phyloP scores from a whole-genome alignment of 2,797 vertebrate species.

The Lacerta viridis region DNA sequence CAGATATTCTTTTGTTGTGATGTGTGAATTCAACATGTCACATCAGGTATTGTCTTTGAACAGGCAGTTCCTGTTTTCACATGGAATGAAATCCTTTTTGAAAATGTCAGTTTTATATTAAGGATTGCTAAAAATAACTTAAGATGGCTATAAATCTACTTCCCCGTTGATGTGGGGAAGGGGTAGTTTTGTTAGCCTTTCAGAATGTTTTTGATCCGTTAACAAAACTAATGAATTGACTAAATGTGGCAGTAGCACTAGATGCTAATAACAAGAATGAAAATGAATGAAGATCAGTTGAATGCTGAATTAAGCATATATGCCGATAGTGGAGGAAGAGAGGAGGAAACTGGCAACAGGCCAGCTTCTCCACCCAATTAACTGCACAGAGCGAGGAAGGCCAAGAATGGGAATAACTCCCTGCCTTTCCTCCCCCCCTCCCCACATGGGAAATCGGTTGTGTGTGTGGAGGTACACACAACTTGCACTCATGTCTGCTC shows the following conservation, averaged over 20 bases:
- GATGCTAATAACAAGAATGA: not conserved
- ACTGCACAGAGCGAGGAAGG: not conserved
- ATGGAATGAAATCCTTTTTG: not conserved
- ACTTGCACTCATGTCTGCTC: not conserved
- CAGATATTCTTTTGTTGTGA: too few species aligned
- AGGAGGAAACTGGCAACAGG: not conserved
- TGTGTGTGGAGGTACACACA: not conserved
- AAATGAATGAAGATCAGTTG: not conserved
- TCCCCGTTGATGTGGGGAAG: not conserved
- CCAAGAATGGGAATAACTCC: not conserved
- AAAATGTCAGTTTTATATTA: not conserved
- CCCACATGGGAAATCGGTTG: not conserved
- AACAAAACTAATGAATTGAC: not conserved
- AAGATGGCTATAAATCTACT: not conserved
- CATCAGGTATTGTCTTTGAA: not conserved
- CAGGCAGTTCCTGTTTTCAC: not conserved
- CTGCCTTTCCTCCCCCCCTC: not conserved
- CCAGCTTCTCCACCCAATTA: not conserved
- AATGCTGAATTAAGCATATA: not conserved
- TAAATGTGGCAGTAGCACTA: not conserved
- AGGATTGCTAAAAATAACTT: not conserved
- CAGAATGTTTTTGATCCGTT: not conserved
- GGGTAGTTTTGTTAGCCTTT: not conserved
- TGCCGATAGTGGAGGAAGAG: not conserved
- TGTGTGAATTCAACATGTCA: not conserved